Base-by-base conservation (phyloP, 2,113 vertebrate species). In the Corythornis cristatus region DNA sequence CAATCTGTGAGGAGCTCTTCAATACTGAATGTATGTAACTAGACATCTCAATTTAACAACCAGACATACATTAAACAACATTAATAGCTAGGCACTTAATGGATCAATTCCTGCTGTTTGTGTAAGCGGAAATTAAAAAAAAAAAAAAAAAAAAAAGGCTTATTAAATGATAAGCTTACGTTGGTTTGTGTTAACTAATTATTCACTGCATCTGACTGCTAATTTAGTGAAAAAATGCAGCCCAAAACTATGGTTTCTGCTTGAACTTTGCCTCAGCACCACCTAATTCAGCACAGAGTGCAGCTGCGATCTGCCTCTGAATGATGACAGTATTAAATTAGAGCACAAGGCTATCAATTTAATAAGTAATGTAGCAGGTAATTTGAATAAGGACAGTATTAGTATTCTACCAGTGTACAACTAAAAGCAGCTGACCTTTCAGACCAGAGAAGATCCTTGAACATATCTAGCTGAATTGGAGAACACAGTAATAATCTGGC, bases 361-460 rank as follows among this genome's bases (percentile, higher is more conserved):
- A 99, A 99, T 99, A 99, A 99, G 98, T 98, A 97, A 98, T 98
- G 98, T 98, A 99, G 98, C 98, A 98, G 98, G 98, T 99, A 98
- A 99, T 99, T 99, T 99, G 98, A 99, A 99, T 99, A 99, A 99
- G 98, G 98, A 98, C 97, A 98, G 96, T 98, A 99, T 99, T 99
- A 99, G 98, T 99, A 99, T 99, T 99, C 99, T 98, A 96, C 96
- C 97, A 97, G 98, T 98, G 99, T 98, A 98, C 98, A 98, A 98
- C 98, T 98, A 99, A 99, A 99, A 99, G 98, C 98, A 99, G 98
- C 98, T 99, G 99, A 99, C 99, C 99, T 99, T 99, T 99, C 98
- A 98, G 98, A 98, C 98, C 97, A 97, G 97, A 98, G 98, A 98
- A 98, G 98, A 99, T 99, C 98, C 99, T 99, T 99, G 98, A 99